Conservation (phyloP, 92 coral and sea anemone species). For the Nematostella vectensis region DNA sequence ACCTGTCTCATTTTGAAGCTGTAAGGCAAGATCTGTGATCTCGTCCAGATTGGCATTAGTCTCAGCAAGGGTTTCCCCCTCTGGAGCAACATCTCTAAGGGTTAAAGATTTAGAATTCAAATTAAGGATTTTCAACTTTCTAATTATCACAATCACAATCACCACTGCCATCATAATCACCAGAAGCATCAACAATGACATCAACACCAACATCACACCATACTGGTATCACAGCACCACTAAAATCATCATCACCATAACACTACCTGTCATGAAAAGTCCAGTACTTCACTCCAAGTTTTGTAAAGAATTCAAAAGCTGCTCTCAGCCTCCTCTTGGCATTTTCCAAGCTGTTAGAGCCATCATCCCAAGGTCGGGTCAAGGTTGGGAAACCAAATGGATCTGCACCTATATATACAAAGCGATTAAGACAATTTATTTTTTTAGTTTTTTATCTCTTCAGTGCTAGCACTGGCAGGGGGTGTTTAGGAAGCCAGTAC, state of each 20-base stretch:
- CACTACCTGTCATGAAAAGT: slow-evolving; percentile 78
- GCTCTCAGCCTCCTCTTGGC: slow-evolving; percentile 78
- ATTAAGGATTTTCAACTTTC: background rate
- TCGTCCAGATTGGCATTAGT: slow-evolving; percentile 80
- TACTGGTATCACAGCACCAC: too few relatives aligned
- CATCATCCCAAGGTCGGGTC: slow-evolving; percentile 81
- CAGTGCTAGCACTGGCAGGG: too few relatives aligned
- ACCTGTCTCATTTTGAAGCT: slow-evolving; percentile 64
- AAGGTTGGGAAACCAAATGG: slow-evolving; percentile 85
- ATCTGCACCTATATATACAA: slow-evolving; percentile 54
- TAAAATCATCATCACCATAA: too few relatives aligned
- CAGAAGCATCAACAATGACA: too few relatives aligned
- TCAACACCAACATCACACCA: too few relatives aligned
- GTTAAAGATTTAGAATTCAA: too few relatives aligned
- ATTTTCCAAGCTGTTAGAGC: slow-evolving; percentile 74
- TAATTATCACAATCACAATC: too few relatives aligned
- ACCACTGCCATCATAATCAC: too few relatives aligned
- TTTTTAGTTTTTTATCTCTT: background rate
- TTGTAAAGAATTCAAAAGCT: slow-evolving; percentile 82
- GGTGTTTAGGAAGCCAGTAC: too few relatives aligned
- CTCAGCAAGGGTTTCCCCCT: slow-evolving; percentile 61
- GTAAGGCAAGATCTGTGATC: slow-evolving; percentile 67
- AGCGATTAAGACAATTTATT: too few relatives aligned
- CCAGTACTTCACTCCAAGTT: slow-evolving; percentile 75
- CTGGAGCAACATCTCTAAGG: slow-evolving; percentile 65